Conservation (phyloP, 92 coral and sea anemone species). For the Ricordea florida region DNA sequence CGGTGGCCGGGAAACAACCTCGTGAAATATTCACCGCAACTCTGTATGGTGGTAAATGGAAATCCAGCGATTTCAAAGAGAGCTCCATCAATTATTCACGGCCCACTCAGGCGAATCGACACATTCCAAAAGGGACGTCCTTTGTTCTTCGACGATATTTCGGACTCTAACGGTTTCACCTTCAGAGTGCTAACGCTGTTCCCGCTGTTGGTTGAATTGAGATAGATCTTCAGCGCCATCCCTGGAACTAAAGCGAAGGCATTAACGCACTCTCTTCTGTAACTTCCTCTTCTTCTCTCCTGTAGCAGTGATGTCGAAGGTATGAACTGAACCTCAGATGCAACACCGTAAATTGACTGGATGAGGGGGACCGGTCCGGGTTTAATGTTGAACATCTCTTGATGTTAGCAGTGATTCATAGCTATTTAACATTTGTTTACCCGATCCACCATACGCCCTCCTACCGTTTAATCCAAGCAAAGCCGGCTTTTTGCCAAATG, state of each 20-base stretch:
- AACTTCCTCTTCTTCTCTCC: slow-evolving; percentile 1
- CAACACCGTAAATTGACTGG: neutral
- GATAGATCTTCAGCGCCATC: neutral
- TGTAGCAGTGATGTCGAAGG: slow-evolving; percentile 8
- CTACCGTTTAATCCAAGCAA: neutral
- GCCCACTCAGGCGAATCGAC: slow-evolving; percentile 38
- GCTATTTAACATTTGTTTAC: slow-evolving; percentile 12
- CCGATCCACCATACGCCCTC: neutral
- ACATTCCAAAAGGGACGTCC: slow-evolving; percentile 15
- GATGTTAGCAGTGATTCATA: neutral
- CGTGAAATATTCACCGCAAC: slow-evolving; percentile 32
- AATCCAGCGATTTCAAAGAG: slow-evolving; percentile 48
- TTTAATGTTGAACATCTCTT: neutral
- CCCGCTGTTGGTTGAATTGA: slow-evolving; percentile 12
- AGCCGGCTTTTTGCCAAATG: slow-evolving; percentile 3
- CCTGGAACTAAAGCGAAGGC: slow-evolving; percentile 2
- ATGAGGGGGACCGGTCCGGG: no score
- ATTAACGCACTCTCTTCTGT: neutral
- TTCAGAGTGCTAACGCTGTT: neutral
- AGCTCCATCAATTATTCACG: slow-evolving; percentile 39
- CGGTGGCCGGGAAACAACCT: slow-evolving; percentile 23
- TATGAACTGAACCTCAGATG: slow-evolving; percentile 14
- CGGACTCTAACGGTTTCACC: slow-evolving; percentile 31
- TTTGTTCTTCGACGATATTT: slow-evolving; percentile 30
- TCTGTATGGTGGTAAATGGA: slow-evolving; percentile 40